Evolutionary conservation across 2,888 invertebrate species (phyloP), one percentile per base, ranked within the genome.

Genomic region (Agrotis clavis): DNA sequence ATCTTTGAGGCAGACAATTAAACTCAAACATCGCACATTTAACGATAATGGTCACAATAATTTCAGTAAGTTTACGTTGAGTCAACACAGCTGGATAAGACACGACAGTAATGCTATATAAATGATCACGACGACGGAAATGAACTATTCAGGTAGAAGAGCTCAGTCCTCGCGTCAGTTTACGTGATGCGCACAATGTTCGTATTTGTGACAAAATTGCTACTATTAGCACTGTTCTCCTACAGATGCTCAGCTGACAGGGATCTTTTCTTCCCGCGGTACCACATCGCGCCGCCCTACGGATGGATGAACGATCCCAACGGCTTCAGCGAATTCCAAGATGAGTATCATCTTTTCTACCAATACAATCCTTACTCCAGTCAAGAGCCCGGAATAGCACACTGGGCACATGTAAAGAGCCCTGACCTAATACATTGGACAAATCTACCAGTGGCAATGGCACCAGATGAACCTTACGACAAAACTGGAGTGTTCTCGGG

Each of bases 251-350:
- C 73, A 14, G 81, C 83, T 4, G 50, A 72, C 3, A 6, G 35
- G 21, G 86, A 89, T 9, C 87, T 86, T 0, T 94, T 86, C 62
- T 90, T 90, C 59, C 95, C 95, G 2, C 87, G 88, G 0, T 95
- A 91, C 71, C 96, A 96, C 66, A 78, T 94, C 35, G 89, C 91
- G 5, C 94, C 95, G 0, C 89, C 88, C 0, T 21, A 79, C 4
- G 96, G 96, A 56, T 97, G 97, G 97, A 95, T 96, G 91, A 97
- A 97, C 82, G 97, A 97, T 69, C 97, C 97, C 0, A 97, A 97
- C 69, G 97, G 97, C 7, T 94, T 97, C 74, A 90, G 94, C 66
- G 76, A 88, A 54, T 95, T 86, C 75, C 83, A 90, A 7, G 87
- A 90, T 1, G 90, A 92, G 25, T 97, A 94, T 76, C 97, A 97